Evolutionary conservation across 1,140 invertebrate species (phyloP), one percentile per base, ranked within the genome.

Genomic region (Calosoma granatense): DNA sequence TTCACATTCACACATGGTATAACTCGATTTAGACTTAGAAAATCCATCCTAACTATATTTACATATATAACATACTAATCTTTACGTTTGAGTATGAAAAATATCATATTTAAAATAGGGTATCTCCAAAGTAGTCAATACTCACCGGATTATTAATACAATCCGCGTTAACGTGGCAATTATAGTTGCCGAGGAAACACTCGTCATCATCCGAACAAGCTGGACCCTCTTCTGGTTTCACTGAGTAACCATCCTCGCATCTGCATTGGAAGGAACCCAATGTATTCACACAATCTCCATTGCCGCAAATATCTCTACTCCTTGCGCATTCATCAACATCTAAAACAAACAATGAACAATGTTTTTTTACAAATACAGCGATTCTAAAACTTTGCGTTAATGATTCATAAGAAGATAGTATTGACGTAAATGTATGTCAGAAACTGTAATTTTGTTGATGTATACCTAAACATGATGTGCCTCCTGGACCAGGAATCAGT

Each of bases 161-260:
- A 56, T 85, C 83, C 1, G 90, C 89, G 70, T 88, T 85, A 23
- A 80, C 77, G 67, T 91, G 84, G 72, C 90, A 93, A 56, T 83
- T 82, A 65, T 85, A 84, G 6, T 81, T 83, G 22, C 84, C 85
- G n/a, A 87, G 68, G 58, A 83, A 78, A 72, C 91, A 94, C 67
- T 94, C 91, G 70, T 94, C 87, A 59, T 91, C 88, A 69, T 94
- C 91, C 14, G 82, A 82, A 62, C 87, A 91, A 12, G 80, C 78
- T 0, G 83, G 78, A 0, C 83, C 84, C 15, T 77, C 75, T 53
- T 86, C 83, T 1, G 82, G 82, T 71, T 89, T 88, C 11, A 88
- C 85, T n/a, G 86, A 89, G 70, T 88, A 92, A 4, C 90, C 89
- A 62, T 86, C 82, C 59, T 90, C 81, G 67, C 90, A 92, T 53